Base-by-base conservation (phyloP, 2,797 vertebrate species). In the Poecile montanus region DNA sequence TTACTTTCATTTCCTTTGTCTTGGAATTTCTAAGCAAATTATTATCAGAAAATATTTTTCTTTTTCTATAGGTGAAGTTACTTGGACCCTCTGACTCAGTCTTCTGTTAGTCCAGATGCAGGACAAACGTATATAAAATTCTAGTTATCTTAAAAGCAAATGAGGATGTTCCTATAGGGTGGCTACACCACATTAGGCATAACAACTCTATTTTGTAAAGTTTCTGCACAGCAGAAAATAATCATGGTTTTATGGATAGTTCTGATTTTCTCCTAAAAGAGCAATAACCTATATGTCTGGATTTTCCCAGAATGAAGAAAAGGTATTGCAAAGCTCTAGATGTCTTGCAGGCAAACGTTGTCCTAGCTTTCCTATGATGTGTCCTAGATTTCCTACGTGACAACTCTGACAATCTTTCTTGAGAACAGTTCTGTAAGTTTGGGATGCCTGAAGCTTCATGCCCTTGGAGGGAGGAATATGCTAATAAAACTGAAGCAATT, bases 11-110 rank as follows among this genome's bases (percentile, higher is more conserved):
- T 91, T 88, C 78, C 25, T 61, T 79, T 87, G 42, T 85, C 60
- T 83, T 85, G 32, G 56, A 91, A 78, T 89, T 88, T 86, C 57
- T 65, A 84, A 92, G 22, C 32, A 76, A 92, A 71, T 77, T 57
- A 81, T 86, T 76, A 53, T 57, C 40, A 71, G 48, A 85, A 65
- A 58, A 57, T 27, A 71, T 29, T 58, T 83, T 45, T 71, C 19
- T 62, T 58, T 76, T 83, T 29, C 38, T 77, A 19, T 71, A 65
- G 29, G 25, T 51, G 32, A 29, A 65, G 13, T 26, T 86, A 60
- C 36, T 77, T 75, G 11, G 83, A 54, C 22, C 13, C 23, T 47
- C 21, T 50, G 42, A 42, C 16, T 72, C 4, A 2, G 27, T 53
- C 74, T 29, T 66, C 30, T 85, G 19, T 25, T 86, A 89, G 34